Evolutionary conservation across 2,113 vertebrate species (phyloP).

Genomic region (Ellobius talpinus): DNA sequence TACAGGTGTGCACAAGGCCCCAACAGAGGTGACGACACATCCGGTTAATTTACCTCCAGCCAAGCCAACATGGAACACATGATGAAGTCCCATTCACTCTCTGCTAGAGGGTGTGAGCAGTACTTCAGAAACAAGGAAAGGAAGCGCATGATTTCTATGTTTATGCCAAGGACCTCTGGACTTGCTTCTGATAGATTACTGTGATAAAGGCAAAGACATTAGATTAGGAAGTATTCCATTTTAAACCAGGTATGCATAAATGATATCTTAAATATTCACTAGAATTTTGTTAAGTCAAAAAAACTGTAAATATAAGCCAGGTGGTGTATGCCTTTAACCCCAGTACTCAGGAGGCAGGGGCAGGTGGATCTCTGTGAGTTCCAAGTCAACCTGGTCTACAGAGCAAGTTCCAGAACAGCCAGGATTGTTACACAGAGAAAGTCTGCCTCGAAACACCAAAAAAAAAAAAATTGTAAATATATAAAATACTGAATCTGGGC

Average conservation of each 20-base stretch:
- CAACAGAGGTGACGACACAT: not conserved
- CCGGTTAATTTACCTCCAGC: conserved; percentile 91
- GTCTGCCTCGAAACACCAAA: too few relatives aligned
- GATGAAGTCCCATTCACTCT: conserved; percentile 96
- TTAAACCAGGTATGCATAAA: not conserved
- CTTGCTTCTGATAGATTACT: conserved; percentile 92
- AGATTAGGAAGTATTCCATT: conserved; percentile 10
- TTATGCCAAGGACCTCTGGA: conserved; percentile 89
- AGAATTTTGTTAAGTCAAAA: not conserved
- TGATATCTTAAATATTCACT: not conserved
- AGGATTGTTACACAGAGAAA: too few relatives aligned
- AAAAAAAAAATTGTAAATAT: not conserved
- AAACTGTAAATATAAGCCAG: not conserved
- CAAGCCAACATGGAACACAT: conserved; percentile 97
- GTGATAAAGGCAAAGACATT: conserved; percentile 73
- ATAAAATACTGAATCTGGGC: not conserved
- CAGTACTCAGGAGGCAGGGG: too few relatives aligned
- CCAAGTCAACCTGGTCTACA: too few relatives aligned
- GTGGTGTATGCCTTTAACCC: too few relatives aligned
- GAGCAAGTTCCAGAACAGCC: too few relatives aligned
- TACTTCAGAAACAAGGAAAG: conserved; percentile 90
- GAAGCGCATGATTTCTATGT: conserved; percentile 95
- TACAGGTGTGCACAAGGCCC: not conserved
- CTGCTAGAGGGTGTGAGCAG: conserved; percentile 85
- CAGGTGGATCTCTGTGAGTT: too few relatives aligned